phyloP scores from a whole-genome alignment of 2,888 invertebrate species.

The Cyclophora punctaria region DNA sequence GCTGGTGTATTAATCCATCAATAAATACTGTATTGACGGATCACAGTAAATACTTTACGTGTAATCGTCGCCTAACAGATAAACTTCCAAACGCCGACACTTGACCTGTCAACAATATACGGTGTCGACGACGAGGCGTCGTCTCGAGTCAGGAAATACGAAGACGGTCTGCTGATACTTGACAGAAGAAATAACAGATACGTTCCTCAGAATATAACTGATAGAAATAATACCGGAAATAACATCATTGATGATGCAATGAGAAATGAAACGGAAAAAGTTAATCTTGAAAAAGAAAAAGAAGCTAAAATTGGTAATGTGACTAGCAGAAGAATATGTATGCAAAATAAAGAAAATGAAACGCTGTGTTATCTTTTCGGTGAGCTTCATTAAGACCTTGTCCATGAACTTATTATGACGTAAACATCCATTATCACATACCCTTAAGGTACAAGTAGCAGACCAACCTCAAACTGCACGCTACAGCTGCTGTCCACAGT shows the following conservation, averaged over 20 bases:
- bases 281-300: neutral
- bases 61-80: too few relatives aligned
- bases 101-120: slow-evolving; percentile 54
- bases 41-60: too few relatives aligned
- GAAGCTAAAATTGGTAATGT: slow-evolving; percentile 4
- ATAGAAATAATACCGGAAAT: neutral
- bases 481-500: too few relatives aligned
- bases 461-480: too few relatives aligned
- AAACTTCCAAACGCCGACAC: slow-evolving; percentile 50
- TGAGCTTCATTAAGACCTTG: slow-evolving; percentile 10
- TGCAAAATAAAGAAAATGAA: slow-evolving; percentile 36
- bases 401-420: too few relatives aligned
- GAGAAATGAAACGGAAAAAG: neutral
- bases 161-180: slow-evolving; percentile 42
- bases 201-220: slow-evolving; percentile 30
- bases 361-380: slow-evolving; percentile 48
- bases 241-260: neutral
- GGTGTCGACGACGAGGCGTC: slow-evolving; percentile 42
- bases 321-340: slow-evolving; percentile 24
- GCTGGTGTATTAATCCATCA: too few relatives aligned
- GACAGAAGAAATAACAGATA: slow-evolving; percentile 34
- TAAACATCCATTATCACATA: too few relatives aligned
- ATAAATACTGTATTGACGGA: too few relatives aligned
- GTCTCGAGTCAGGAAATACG: slow-evolving; percentile 32
- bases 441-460: too few relatives aligned